Base-by-base conservation (phyloP, 1,140 invertebrate species). In the Lerema accius region DNA sequence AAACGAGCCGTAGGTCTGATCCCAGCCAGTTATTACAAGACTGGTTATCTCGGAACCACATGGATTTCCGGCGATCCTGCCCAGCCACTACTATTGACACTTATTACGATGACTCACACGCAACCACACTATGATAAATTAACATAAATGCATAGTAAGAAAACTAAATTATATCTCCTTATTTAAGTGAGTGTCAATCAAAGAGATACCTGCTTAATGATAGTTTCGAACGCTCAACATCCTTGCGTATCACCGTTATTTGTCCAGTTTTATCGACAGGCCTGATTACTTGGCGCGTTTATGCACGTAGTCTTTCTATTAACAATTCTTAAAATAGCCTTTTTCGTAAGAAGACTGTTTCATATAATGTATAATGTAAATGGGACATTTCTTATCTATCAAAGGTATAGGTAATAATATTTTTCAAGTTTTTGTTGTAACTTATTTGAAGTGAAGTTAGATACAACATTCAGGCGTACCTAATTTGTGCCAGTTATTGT, bases 61-160 rank as follows among this genome's bases (percentile, higher is more conserved):
- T 70, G 69, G 73, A 69, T 82, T 84, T 86, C 81, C 82, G 79
- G 79, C 53, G 65, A 69, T 71, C 71, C 61, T 39, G 65, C 70
- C 60, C 26, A 51, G 61, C 67, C 50, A 69, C 70, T 73, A 66
- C 63, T 63, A 51, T 58, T 64, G 49, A 69, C 63, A 53, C 40
- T 43, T 16, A 53, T 67, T 53, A 68, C 66, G 53, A 61, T 73
- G 70, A 71, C 42, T 69, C 63, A 70, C 53, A 67, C 48, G 62
- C 48, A 49, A 45, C 48, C 45, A 53, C 55, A 43, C 35, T 62
- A 70, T 62, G 55, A 69, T 62, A 62, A 67, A 63, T 68, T 48
- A 67, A 50, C 45, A 59, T 61, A 70, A 70, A 73, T 63, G 49
- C 50, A 62, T 66, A 73, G 53, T 65, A 68, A 56, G 26, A 50